Base-by-base conservation (phyloP, 2,797 vertebrate genomes). In the Eulemur mongoz region DNA sequence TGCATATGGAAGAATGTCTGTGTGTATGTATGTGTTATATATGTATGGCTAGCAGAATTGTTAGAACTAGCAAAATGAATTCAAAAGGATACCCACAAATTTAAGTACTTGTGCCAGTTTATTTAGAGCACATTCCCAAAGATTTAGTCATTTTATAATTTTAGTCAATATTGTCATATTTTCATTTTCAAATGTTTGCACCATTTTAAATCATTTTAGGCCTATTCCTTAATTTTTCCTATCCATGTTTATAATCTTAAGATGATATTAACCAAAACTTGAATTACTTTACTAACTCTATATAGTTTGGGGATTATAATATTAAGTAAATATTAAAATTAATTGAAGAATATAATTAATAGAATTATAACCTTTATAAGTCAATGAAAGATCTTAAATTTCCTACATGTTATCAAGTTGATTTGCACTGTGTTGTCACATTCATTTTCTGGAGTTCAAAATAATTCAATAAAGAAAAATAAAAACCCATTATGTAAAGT, bases 321-420 rank as follows among this genome's bases (percentile, higher is more conserved):
- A 95, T 69, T 63, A 85, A 70, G 65, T 82, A 86, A 89, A 92
- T 69, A 79, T 86, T 86, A 92, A 52, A 94, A 69, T 90, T 59
- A 90, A 87, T 70, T 72, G 30, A 86, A 63, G 2, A 90, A 75
- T 59, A 76, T 27, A 94, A 79, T 50, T 61, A 72, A 91, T 57
- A 27, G 10, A 85, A 84, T 94, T 59, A 45, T 18, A 95, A 54
- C 23, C 2, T 57, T 86, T 43, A 17, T 50, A 84, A 93, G 70
- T 69, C 32, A 95, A 57, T 82, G 10, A 83, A 63, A 59, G 35
- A 57, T 38, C 48, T 87, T 63, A 95, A 82, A 88, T 78, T 73
- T 52, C 23, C 67, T 94, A 35, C 8, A 61, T 3, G 76, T 59
- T 80, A n/a, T 57, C 17, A 70, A 65, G 32, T 91, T 92, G 17